Base-by-base conservation (phyloP, 2,888 invertebrate species). In the Phortica magna region DNA sequence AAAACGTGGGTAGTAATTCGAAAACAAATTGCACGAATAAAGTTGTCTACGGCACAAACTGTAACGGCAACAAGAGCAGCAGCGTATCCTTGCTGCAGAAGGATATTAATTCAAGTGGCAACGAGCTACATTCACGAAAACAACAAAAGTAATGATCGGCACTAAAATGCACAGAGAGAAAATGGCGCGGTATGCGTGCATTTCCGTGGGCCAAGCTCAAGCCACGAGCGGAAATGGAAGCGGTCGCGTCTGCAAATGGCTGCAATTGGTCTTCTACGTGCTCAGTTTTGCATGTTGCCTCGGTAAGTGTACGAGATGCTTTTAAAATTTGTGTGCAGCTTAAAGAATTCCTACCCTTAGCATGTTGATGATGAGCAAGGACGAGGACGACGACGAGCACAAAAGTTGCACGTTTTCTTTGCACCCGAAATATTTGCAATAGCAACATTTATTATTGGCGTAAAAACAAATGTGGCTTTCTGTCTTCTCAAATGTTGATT, bases 21-120 rank as follows among this genome's bases (percentile, higher is more conserved):
- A 75, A 77, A 87, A 81, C 86, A 88, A 86, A 86, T 88, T 88
- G 88, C 87, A 88, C 88, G 87, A 88, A 83, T 86, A 84, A 87
- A 88, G 84, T 85, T 88, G 82, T 61, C 80, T 72, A 80, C 79
- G 4, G 68, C 1, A 42, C n/a, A 67, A 53, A 17, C 17, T 0
- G 53, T 4, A 53, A n/a, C 19, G 22, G 4, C 53, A 53, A 48
- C 70, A 68, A 39, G 39, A 68, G 43, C 43, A 70, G 14, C 48
- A 53, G 55, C n/a, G n/a, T n/a, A n/a, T n/a, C n/a, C n/a, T 22
- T 55, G 48, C 9, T 61, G 17, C 61, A 19, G 61, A 61, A 22
- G 61, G 22, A 61, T 61, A 61, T 61, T 61, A 61, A 61, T 61
- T n/a, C 61, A 61, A 61, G 22, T 61, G 22, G 61, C 61, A 53